phyloP scores from a whole-genome alignment of 2,888 invertebrate species.

The Notocelia uddmanniana region DNA sequence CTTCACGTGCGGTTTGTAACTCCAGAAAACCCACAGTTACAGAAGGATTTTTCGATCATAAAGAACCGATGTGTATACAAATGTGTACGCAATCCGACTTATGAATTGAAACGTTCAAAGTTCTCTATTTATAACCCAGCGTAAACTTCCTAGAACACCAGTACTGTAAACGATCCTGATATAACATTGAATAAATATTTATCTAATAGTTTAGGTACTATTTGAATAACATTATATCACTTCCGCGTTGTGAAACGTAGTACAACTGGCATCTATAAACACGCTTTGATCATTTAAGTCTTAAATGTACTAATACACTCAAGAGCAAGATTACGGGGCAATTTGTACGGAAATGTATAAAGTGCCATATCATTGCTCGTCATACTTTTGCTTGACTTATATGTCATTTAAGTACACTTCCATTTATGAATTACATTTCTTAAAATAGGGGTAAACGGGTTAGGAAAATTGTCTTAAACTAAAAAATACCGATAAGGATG shows the following conservation, averaged over 20 bases:
- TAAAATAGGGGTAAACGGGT: not conserved
- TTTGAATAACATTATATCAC: not conserved
- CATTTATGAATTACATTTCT: not conserved
- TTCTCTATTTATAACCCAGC: slow-evolving; percentile 22
- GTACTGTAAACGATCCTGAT: slow-evolving; percentile 20
- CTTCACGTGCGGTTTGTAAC: too few species aligned
- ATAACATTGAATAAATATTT: slow-evolving; percentile 36
- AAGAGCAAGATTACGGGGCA: not conserved
- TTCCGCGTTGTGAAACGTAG: slow-evolving; percentile 22
- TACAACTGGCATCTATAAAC: not conserved
- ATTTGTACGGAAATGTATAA: too few species aligned
- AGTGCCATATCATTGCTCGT: not conserved
- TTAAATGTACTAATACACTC: not conserved
- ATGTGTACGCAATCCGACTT: not conserved
- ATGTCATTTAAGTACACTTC: slow-evolving; percentile 14
- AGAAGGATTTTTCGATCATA: slow-evolving; percentile 12
- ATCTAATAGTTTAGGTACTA: slow-evolving; percentile 22
- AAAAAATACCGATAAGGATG: too few species aligned
- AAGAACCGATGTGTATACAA: not conserved
- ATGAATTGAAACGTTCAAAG: slow-evolving; percentile 27
- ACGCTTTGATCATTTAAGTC: slow-evolving; percentile 5
- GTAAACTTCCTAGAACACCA: slow-evolving; percentile 38
- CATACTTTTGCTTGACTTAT: not conserved
- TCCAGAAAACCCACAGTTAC: too few species aligned
- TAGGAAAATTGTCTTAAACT: too few species aligned